phyloP scores from a whole-genome alignment of 2,797 vertebrate species.

The Fistularia tabacaria region DNA sequence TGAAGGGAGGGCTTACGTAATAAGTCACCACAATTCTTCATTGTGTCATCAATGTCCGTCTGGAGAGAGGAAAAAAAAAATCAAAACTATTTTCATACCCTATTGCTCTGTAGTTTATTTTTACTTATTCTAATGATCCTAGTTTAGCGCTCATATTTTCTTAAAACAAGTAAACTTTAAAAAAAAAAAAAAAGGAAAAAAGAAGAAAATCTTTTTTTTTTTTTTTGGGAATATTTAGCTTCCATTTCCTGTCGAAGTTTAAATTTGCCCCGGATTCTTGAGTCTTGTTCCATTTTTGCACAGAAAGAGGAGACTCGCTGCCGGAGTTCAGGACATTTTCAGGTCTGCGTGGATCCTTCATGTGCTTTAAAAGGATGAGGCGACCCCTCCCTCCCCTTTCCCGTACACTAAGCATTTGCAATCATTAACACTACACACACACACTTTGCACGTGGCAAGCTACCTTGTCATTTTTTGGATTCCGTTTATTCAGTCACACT shows the following conservation, averaged over 20 bases:
- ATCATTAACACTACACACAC: constrained; percentile 44
- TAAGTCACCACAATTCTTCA: constrained; percentile 70
- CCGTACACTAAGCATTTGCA: constrained; percentile 47
- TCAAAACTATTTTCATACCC: constrained; percentile 95
- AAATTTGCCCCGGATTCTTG: constrained; percentile 77
- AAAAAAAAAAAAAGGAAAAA: constrained; percentile 18
- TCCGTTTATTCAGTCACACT: constrained; percentile 39
- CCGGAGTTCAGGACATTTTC: constrained; percentile 58
- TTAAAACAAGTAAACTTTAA: constrained; percentile 63
- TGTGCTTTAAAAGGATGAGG: constrained; percentile 45
- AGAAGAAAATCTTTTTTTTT: constrained; percentile 48
- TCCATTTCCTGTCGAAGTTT: constrained; percentile 76
- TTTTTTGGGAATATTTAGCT: constrained; percentile 78
- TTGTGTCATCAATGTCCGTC: constrained; percentile 71
- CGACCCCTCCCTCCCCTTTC: constrained; percentile 46
- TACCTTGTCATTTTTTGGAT: constrained; percentile 7
- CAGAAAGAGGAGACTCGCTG: constrained; percentile 72
- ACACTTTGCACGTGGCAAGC: constrained; percentile 9
- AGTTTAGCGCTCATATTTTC: constrained; percentile 90
- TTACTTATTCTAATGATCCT: constrained; percentile 87
- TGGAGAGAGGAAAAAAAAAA: constrained; percentile 46
- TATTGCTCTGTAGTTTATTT: constrained; percentile 87
- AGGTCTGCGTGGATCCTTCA: constrained; percentile 42
- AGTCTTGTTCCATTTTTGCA: constrained; percentile 84
- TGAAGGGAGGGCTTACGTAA: constrained; percentile 71